Conservation (phyloP, 2,888 invertebrate species). For the Papilio elwesi region DNA sequence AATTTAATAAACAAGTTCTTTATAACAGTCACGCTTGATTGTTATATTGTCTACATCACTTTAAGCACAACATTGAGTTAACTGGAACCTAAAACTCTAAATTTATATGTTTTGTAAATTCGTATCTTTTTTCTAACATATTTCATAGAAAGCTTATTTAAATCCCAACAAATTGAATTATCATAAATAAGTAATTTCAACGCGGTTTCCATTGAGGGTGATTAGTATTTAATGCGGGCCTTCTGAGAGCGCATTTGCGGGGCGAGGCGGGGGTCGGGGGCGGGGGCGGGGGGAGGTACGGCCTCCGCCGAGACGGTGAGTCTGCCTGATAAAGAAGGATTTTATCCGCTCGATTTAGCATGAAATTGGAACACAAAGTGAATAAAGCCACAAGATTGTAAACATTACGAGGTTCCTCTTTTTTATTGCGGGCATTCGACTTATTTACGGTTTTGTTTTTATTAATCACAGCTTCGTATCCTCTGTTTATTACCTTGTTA, state of each 20-base stretch:
- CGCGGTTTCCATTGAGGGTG: constrained; percentile 67
- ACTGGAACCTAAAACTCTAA: neutral
- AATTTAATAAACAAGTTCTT: too few relatives aligned
- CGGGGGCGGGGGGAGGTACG: constrained; percentile 49
- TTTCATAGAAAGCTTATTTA: constrained; percentile 47
- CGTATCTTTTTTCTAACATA: neutral
- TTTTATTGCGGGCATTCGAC: constrained; percentile 77
- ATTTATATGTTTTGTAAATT: neutral
- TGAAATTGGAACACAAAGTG: constrained; percentile 85
- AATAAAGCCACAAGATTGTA: constrained; percentile 84
- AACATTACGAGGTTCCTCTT: constrained; percentile 82
- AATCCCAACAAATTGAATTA: constrained; percentile 69
- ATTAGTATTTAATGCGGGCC: constrained; percentile 72
- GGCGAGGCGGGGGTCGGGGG: constrained; percentile 43
- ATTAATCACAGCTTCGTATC: constrained; percentile 70
- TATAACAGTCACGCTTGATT: too few relatives aligned
- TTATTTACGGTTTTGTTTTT: constrained; percentile 82
- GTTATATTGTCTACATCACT: neutral
- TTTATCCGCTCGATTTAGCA: constrained; percentile 84
- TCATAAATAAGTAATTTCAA: constrained; percentile 71
- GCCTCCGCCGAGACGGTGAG: constrained; percentile 72
- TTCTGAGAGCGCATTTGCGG: constrained; percentile 12
- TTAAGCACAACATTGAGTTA: neutral
- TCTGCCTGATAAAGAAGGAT: constrained; percentile 82
- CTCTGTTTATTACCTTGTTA: constrained; percentile 82